phyloP scores from a whole-genome alignment of 64 coral and sea anemone genomes.

The Montipora capricornis region DNA sequence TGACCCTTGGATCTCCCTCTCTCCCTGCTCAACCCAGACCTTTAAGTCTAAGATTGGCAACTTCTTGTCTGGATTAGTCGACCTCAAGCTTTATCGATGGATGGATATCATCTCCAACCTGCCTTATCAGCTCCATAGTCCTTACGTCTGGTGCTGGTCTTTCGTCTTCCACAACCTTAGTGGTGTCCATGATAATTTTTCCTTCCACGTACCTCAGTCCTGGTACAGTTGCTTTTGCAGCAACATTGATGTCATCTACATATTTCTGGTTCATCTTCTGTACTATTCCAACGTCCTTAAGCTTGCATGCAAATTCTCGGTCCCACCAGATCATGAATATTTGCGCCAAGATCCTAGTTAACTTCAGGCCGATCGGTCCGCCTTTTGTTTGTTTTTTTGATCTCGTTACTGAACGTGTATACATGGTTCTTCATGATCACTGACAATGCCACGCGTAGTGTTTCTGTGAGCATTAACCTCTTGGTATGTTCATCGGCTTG shows the following conservation, averaged over 20 bases:
- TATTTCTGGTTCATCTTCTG: conserved; percentile 16
- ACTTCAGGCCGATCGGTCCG: conserved; percentile 36
- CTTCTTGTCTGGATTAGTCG: conserved; percentile 52
- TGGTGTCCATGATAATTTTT: conserved; percentile 34
- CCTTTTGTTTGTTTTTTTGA: conserved; percentile 49
- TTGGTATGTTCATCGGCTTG: conserved; percentile 16
- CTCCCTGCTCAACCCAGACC: conserved; percentile 53
- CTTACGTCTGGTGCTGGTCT: conserved; percentile 41
- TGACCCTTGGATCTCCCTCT: conserved; percentile 18
- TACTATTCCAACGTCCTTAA: background rate
- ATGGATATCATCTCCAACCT: conserved; percentile 24
- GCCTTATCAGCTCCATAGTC: conserved; percentile 28
- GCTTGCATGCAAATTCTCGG: conserved; percentile 29
- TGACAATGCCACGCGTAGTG: background rate
- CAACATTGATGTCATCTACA: conserved; percentile 33
- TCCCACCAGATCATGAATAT: conserved; percentile 70
- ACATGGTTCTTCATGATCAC: conserved; percentile 19
- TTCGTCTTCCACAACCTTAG: conserved; percentile 41
- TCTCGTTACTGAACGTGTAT: background rate
- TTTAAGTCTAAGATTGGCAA: conserved; percentile 57
- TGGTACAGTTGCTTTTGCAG: conserved; percentile 36
- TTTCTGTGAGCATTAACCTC: conserved; percentile 7
- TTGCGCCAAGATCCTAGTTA: conserved; percentile 51
- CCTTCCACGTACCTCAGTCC: conserved; percentile 47
- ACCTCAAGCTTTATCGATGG: conserved; percentile 4